phyloP scores from a whole-genome alignment of 1,140 invertebrate species.

The Drosophila dunni region DNA sequence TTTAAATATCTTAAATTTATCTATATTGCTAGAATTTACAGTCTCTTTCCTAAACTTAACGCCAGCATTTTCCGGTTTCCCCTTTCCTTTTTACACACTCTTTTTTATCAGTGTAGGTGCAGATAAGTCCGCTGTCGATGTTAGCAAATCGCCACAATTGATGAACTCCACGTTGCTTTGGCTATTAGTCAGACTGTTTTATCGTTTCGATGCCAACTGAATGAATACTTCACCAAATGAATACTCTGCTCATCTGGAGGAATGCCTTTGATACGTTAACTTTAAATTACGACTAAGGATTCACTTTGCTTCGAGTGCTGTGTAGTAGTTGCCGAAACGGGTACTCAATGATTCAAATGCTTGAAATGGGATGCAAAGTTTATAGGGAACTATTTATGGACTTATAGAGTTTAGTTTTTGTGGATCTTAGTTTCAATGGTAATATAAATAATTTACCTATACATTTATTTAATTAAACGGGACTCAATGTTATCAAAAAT shows the following conservation, averaged over 20 bases:
- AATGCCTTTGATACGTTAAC: constrained; percentile 20
- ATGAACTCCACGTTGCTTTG: constrained; percentile 51
- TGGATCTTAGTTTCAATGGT: too few species aligned
- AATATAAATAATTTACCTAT: too few species aligned
- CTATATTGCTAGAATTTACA: too few species aligned
- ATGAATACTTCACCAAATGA: constrained; percentile 48
- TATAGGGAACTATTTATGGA: too few species aligned
- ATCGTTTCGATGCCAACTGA: constrained; percentile 40
- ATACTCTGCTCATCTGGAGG: constrained; percentile 18
- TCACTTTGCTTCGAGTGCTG: background rate
- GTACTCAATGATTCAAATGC: background rate
- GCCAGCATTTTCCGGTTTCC: too few species aligned
- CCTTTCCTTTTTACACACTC: too few species aligned
- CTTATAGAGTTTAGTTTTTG: background rate
- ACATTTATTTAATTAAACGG: too few species aligned
- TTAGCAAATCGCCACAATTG: constrained; percentile 49
- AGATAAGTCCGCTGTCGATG: constrained; percentile 7
- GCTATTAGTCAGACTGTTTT: constrained; percentile 46
- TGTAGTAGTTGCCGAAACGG: constrained; percentile 17
- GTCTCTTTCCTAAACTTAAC: too few species aligned
- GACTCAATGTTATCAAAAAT: too few species aligned
- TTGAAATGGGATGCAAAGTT: background rate
- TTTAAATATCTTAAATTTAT: too few species aligned
- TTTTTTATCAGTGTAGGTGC: background rate
- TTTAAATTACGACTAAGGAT: constrained; percentile 34